Base-by-base conservation (phyloP, 2,797 vertebrate genomes). In the Brachyalestes nurse region DNA sequence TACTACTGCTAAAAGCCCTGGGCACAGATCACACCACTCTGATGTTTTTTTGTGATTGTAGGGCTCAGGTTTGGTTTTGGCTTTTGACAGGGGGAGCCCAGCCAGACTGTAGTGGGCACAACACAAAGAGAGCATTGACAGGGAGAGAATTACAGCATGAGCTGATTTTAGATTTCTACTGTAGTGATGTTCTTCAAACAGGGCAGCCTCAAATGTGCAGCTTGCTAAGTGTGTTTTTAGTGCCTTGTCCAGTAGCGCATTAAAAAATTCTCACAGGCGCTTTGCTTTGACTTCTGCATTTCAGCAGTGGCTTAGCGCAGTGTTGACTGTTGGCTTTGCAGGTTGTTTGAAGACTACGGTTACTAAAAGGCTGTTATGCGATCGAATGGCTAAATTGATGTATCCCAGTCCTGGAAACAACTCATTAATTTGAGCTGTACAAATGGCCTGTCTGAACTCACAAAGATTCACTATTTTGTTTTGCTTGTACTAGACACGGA, bases 241-340 rank as follows among this genome's bases (percentile, higher is more conserved):
- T 77, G 78, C 19, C 34, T 66, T 70, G 42, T 75, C 38, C 6
- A 57, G 5, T 25, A 19, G 55, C 23, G 42, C 64, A 49, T 71
- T 55, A 28, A 6, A 13, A 21, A 28, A 49, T 13, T 64, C 77
- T 65, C 21, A 19, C 53, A 72, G 47, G 40, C 16, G 16, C 28
- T 25, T 61, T 66, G 47, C 53, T 79, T 57, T 49, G 12, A 58
- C 60, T 60, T 70, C 38, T 28, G 23, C 28, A 60, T 77, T 60
- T 72, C 60, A 78, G 62, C 58, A 64, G 42, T 5, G 75, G 71
- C 57, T 78, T 53, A 34, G 16, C 40, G 49, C 47, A 55, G 58
- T 78, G 65, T 75, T 19, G 53, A 69, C 55, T 70, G 34, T 81
- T 78, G 55, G 21, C 55, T 84, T 75, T 84, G 79, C 75, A 84